A percentile compares a stretch with the other conserved stretches of the same genome.
Evolutionary conservation across 2,113 vertebrate genomes (phyloP).

Genomic region (Hemiprocne comata): DNA sequence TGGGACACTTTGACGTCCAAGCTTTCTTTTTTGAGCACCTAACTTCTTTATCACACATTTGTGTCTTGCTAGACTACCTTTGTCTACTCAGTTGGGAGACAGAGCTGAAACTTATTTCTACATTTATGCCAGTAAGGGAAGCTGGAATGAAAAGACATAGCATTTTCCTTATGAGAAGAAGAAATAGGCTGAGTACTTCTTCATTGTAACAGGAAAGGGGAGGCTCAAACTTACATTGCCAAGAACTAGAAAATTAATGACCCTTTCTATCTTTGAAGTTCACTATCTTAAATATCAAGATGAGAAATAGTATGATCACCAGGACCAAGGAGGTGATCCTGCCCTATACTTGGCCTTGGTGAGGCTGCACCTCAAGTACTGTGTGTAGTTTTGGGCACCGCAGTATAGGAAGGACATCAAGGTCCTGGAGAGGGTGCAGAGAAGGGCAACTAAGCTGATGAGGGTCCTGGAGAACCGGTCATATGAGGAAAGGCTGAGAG

Average conservation of each 20-base stretch:
- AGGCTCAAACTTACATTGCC: not conserved
- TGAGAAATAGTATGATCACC: not conserved
- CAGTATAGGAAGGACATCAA: no score
- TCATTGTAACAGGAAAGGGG: constrained; percentile 1
- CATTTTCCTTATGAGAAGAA: not conserved
- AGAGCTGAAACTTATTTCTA: not conserved
- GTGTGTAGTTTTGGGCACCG: no score
- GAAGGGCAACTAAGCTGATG: no score
- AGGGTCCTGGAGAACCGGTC: no score
- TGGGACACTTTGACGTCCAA: not conserved
- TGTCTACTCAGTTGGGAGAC: not conserved
- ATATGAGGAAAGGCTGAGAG: no score
- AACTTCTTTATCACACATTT: not conserved
- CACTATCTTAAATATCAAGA: constrained; percentile 9
- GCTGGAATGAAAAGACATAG: not conserved
- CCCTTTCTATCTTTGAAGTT: constrained; percentile 9
- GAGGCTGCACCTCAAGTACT: no score
- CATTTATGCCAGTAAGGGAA: not conserved
- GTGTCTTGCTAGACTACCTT: not conserved
- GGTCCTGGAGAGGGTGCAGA: no score
- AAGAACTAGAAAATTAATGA: constrained; percentile 32
- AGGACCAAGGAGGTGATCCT: no score
- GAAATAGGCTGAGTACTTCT: not conserved
- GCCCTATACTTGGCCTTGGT: no score
- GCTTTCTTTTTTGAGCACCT: not conserved